Conservation (phyloP, 2,797 vertebrate genomes). For the Sus cebifrons region DNA sequence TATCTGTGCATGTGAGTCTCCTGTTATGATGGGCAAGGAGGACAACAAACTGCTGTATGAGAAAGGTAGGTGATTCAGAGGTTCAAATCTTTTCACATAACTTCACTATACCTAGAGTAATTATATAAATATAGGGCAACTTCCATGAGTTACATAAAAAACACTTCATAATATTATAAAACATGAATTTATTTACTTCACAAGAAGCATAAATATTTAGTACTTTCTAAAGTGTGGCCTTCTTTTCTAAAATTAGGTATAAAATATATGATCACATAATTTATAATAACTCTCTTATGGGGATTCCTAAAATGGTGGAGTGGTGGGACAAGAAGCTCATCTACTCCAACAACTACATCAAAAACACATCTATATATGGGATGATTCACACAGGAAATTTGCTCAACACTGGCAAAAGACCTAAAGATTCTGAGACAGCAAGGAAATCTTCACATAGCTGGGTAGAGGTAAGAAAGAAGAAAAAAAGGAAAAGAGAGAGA, state of each 20-base stretch:
- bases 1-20: background rate
- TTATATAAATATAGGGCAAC: background rate
- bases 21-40: background rate
- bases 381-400: too few species aligned
- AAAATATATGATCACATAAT: constrained; percentile 20
- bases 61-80: background rate
- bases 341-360: too few species aligned
- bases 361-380: too few species aligned
- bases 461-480: too few species aligned
- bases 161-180: background rate
- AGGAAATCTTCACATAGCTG: too few species aligned
- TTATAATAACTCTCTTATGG: background rate
- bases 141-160: constrained; percentile 28
- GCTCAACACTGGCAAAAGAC: too few species aligned
- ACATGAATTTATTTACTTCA: constrained; percentile 30
- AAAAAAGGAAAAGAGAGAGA: too few species aligned
- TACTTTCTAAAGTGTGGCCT: background rate
- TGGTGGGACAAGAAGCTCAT: too few species aligned
- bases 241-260: constrained; percentile 48
- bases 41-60: background rate
- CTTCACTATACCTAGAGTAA: background rate
- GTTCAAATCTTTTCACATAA: background rate
- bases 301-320: too few species aligned
- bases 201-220: constrained; percentile 17
- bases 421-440: too few species aligned